Evolutionary conservation across 1,140 invertebrate species (phyloP).

Genomic region (Hirudo medicinalis): DNA sequence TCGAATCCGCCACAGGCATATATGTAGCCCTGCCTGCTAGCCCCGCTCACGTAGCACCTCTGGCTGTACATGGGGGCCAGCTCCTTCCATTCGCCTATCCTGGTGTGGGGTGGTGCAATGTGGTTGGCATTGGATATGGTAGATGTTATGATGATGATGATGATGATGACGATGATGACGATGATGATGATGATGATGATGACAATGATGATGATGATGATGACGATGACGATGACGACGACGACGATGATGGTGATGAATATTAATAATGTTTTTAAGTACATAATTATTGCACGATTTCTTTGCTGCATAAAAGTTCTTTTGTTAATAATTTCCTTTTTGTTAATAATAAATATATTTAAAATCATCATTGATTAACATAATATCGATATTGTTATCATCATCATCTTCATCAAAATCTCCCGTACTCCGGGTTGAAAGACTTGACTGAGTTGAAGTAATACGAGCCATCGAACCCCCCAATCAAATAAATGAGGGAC

Average conservation of each 20-base stretch:
- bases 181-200: neutral
- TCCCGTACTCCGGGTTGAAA: slow-evolving; percentile 43
- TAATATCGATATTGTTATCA: too few species aligned
- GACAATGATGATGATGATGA: neutral
- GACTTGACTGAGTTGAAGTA: slow-evolving; percentile 53
- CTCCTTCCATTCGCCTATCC: slow-evolving; percentile 46
- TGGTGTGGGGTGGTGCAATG: neutral
- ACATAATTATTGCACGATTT: too few species aligned
- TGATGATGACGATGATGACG: slow-evolving; percentile 27
- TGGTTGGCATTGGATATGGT: neutral
- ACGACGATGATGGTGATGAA: neutral
- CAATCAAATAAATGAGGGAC: slow-evolving; percentile 55
- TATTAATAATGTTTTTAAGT: too few species aligned
- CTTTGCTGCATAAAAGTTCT: too few species aligned
- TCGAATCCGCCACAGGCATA: slow-evolving; percentile 30
- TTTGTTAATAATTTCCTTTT: too few species aligned
- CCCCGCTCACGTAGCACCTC: slow-evolving; percentile 45
- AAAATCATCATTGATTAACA: too few species aligned
- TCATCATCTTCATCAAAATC: too few species aligned
- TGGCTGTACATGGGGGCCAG: slow-evolving; percentile 55
- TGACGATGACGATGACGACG: neutral
- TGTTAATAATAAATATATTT: too few species aligned
- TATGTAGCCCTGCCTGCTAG: slow-evolving; percentile 26
- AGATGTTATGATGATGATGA: neutral
- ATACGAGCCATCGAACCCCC: slow-evolving; percentile 53